Conservation (phyloP, 2,113 vertebrate genomes). For the Patagioenas fasciata region DNA sequence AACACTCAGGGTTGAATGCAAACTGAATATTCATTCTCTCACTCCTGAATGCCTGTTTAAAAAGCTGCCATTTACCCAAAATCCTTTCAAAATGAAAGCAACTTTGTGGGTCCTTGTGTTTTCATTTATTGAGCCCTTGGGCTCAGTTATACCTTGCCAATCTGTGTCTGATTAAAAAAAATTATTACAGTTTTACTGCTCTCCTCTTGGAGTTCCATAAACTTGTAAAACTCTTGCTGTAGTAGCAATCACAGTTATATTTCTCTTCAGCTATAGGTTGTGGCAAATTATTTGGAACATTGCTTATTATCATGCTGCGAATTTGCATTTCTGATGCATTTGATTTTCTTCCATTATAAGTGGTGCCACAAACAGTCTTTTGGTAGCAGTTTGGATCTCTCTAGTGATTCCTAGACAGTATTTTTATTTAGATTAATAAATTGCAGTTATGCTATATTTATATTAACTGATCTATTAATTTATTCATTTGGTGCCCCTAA, state of each 20-base stretch:
- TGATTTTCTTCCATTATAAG: not conserved
- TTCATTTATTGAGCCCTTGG: not conserved
- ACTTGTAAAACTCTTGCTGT: not conserved
- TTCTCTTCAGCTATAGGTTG: not conserved
- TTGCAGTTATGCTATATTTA: not conserved
- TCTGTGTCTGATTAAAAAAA: not conserved
- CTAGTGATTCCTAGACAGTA: not conserved
- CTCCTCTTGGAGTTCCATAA: not conserved
- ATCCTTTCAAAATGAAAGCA: not conserved
- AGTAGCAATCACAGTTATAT: not conserved
- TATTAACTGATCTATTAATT: not conserved
- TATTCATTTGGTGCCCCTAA: not conserved
- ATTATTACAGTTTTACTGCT: not conserved
- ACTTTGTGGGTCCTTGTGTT: not conserved
- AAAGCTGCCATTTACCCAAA: not conserved
- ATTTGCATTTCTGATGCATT: not conserved
- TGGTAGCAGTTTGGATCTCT: not conserved
- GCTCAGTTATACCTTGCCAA: not conserved
- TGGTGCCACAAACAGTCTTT: not conserved
- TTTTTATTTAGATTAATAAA: not conserved
- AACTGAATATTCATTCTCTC: constrained; percentile 29
- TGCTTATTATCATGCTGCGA: not conserved
- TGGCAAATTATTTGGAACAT: not conserved
- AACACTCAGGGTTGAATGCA: not conserved
- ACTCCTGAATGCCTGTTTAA: not conserved